Evolutionary conservation across 1,140 invertebrate species (phyloP), one percentile per base, ranked within the genome.

Genomic region (Bombus superbus): DNA sequence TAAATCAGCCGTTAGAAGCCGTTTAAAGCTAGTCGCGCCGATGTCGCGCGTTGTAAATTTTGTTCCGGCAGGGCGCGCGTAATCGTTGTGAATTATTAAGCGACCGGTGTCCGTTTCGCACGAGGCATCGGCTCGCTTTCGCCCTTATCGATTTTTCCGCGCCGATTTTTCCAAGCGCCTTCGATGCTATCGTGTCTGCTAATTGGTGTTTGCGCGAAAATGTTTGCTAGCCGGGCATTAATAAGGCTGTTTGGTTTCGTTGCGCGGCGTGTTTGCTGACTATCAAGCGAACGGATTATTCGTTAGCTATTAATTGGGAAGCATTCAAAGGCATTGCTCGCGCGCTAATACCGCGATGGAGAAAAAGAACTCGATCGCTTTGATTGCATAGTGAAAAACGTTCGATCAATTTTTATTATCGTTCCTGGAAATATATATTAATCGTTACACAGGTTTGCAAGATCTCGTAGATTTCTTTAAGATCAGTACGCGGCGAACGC

Each of bases 11-110:
- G 76, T 84, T 78, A 84, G 83, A 47, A 62, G 68, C 47, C 40
- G 53, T 40, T 53, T 80, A 85, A 80, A 85, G 83, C 76, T 78
- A 85, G 83, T 79, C 47, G 75, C 76, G 32, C 5, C 83, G 83
- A 79, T 80, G 83, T 80, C 59, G 35, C 83, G 76, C 76, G 83
- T 79, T 85, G 83, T 85, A 85, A 85, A 85, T 85, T 85, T 72
- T 42, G 53, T 42, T 35, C 53, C 38, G 18, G 38, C 38, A 40
- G n/a, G 38, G 38, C 28, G 40, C 35, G 66, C 68, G 75, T 83
- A 66, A 82, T 57, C 81, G 81, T 77, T 44, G 81, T 85, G 72
- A 85, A 85, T 80, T 85, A 85, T 72, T 85, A 80, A 64, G 28
- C 59, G 72, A 32, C 32, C 13, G 53, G 25, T 40, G 53, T 28